Percentiles rank a stretch among this genome's conserved stretches.
Evolutionary conservation across 2,888 invertebrate species (phyloP).

Genomic region (Unio pictorum): DNA sequence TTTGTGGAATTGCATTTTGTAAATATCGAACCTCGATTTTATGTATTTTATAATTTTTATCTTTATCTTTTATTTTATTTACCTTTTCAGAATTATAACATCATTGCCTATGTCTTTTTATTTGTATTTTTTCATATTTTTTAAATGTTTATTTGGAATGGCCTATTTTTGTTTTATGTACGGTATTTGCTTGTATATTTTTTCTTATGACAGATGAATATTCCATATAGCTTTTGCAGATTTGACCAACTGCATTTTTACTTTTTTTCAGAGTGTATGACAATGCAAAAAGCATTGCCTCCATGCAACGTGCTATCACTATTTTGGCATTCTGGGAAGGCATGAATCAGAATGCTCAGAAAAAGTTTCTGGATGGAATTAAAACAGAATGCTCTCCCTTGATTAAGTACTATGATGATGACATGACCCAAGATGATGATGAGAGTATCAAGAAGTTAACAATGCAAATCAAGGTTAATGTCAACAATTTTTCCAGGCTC

Average conservation of each 20-base stretch:
- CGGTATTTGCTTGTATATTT: too few species aligned
- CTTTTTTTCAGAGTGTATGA: conserved; percentile 66
- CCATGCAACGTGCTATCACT: conserved; percentile 69
- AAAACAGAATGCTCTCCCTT: conserved; percentile 54
- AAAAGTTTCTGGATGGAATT: conserved; percentile 55
- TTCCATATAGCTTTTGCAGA: too few species aligned
- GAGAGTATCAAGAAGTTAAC: conserved; percentile 69
- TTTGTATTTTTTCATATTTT: too few species aligned
- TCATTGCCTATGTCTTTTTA: too few species aligned
- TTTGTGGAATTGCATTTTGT: too few species aligned
- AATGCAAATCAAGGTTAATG: conserved; percentile 65
- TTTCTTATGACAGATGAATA: too few species aligned
- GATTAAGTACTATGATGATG: conserved; percentile 66
- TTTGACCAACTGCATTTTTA: not conserved
- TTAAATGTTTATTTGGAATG: too few species aligned
- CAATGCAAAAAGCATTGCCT: conserved; percentile 69
- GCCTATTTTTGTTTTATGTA: too few species aligned
- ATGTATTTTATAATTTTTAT: too few species aligned
- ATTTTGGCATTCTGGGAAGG: conserved; percentile 66
- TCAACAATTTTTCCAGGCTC: not conserved
- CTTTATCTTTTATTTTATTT: too few species aligned
- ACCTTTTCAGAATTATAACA: too few species aligned
- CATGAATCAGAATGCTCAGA: conserved; percentile 42
- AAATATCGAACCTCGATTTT: too few species aligned
- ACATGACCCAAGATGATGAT: conserved; percentile 56